Evolutionary conservation across 2,888 invertebrate species (phyloP).

Genomic region (Nesidiocoris tenuis): DNA sequence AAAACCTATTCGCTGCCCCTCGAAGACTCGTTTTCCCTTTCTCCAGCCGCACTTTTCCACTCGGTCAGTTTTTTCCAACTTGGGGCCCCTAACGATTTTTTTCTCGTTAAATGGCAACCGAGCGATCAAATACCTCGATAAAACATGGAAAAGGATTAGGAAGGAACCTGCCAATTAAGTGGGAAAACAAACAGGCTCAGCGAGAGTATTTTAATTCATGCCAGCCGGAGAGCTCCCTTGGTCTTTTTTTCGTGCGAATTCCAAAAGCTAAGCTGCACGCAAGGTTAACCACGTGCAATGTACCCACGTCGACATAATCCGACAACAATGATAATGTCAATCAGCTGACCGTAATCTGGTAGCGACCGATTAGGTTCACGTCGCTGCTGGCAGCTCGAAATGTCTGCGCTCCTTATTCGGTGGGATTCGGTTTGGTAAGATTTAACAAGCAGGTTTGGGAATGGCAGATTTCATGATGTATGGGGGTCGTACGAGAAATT

Average conservation of each 20-base stretch:
- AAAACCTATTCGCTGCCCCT: conserved; percentile 8
- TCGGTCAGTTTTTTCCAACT: background rate
- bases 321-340: background rate
- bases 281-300: background rate
- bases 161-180: background rate
- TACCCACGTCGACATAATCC: background rate
- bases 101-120: background rate
- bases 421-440: too few relatives aligned
- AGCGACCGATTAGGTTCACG: too few relatives aligned
- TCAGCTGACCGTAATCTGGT: too few relatives aligned
- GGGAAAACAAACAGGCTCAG: background rate
- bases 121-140: background rate
- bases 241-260: background rate
- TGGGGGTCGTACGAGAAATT: too few relatives aligned
- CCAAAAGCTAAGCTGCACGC: background rate
- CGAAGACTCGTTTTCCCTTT: background rate
- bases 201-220: background rate
- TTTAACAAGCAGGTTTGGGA: too few relatives aligned
- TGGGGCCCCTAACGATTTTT: background rate
- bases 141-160: background rate
- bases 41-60: background rate
- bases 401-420: too few relatives aligned
- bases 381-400: too few relatives aligned
- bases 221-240: background rate
- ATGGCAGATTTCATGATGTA: too few relatives aligned